phyloP scores from a whole-genome alignment of 2,797 vertebrate genomes.

The Arctocebus calabarensis region DNA sequence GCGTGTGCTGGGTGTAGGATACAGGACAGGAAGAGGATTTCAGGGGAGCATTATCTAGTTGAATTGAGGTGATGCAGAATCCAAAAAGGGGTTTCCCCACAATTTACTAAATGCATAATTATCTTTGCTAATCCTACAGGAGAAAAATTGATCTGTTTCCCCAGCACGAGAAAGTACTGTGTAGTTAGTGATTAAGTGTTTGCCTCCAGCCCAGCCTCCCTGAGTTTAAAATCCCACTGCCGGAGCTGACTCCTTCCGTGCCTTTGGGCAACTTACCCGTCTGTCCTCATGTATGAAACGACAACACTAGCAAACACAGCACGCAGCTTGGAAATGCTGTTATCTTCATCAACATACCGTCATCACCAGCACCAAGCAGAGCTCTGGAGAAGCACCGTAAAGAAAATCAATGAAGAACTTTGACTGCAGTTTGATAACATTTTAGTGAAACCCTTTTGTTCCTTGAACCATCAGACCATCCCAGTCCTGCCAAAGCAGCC shows the following conservation, averaged over 20 bases:
- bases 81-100: not conserved
- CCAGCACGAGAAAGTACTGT: not conserved
- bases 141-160: not conserved
- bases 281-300: not conserved
- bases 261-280: not conserved
- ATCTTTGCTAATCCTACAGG: not conserved
- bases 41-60: not conserved
- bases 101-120: not conserved
- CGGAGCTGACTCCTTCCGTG: not conserved
- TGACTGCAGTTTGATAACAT: not conserved
- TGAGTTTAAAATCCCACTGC: not conserved
- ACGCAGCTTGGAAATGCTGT: no score
- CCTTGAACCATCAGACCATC: not conserved
- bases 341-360: fast-evolving
- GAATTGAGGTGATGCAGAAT: not conserved
- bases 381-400: not conserved
- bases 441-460: not conserved
- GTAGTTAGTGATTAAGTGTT: not conserved
- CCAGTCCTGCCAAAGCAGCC: not conserved
- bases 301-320: not conserved
- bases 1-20: not conserved
- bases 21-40: not conserved
- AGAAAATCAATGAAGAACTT: not conserved
- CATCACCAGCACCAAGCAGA: not conserved
- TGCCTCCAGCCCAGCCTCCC: not conserved